Conservation (phyloP, 2,113 vertebrate species). For the Epinephelus moara region DNA sequence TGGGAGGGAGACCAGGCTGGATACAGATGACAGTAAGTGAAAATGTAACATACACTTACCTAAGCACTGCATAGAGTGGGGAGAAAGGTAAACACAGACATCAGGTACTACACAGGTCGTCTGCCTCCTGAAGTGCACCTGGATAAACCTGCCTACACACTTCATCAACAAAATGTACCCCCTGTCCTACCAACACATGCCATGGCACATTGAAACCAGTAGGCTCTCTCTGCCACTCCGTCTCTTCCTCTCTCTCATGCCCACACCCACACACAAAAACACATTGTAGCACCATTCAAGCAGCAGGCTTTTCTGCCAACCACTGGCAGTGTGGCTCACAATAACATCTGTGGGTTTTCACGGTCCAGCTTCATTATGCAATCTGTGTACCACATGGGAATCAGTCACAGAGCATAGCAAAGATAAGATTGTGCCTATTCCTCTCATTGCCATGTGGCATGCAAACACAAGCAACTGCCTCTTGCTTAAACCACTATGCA, state of each 20-base stretch:
- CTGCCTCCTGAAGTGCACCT: slow-evolving; percentile 33
- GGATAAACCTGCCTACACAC: slow-evolving; percentile 25
- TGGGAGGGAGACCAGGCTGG: too few relatives aligned
- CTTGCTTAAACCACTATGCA: slow-evolving; percentile 48
- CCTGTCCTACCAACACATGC: slow-evolving; percentile 21
- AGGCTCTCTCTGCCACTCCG: slow-evolving; percentile 23
- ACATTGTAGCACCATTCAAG: slow-evolving; percentile 50
- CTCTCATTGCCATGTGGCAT: slow-evolving; percentile 45
- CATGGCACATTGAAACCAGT: slow-evolving; percentile 36
- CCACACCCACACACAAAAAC: slow-evolving; percentile 47
- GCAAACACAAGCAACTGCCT: slow-evolving; percentile 36
- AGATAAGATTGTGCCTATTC: slow-evolving; percentile 44
- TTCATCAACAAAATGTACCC: slow-evolving; percentile 19
- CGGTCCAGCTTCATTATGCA: slow-evolving; percentile 75
- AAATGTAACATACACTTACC: neutral
- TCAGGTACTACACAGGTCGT: slow-evolving; percentile 10
- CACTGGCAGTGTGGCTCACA: slow-evolving; percentile 68
- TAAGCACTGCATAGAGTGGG: neutral
- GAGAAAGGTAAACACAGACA: slow-evolving; percentile 30
- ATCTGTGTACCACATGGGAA: slow-evolving; percentile 62
- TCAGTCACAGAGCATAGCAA: slow-evolving; percentile 40
- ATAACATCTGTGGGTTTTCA: slow-evolving; percentile 74
- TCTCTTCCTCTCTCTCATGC: slow-evolving; percentile 14
- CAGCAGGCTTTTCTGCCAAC: slow-evolving; percentile 58
- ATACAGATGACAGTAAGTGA: neutral